Evolutionary conservation across 2,888 invertebrate species (phyloP).

Genomic region (Listrodromus nycthemerus): DNA sequence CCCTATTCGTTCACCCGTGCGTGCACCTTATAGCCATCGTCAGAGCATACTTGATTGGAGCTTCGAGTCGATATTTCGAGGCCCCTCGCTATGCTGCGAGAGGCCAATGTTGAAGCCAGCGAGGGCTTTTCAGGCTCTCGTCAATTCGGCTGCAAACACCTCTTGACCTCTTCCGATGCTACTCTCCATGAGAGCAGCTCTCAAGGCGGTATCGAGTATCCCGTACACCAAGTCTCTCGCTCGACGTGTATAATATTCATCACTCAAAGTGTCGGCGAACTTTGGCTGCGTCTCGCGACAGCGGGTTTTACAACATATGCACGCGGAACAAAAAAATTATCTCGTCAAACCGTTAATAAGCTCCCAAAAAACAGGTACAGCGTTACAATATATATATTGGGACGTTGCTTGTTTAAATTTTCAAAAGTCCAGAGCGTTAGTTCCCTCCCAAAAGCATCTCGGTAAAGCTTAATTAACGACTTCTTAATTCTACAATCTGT

Average conservation of each 20-base stretch:
- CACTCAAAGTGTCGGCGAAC: slow-evolving; percentile 39
- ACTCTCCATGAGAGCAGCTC: slow-evolving; percentile 27
- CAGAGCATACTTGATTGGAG: slow-evolving; percentile 43
- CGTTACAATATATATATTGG: no score
- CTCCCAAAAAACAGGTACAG: no score
- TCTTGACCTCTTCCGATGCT: slow-evolving; percentile 59
- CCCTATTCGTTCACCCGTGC: no score
- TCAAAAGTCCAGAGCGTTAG: no score
- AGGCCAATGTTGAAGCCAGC: neutral
- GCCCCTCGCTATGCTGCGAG: neutral
- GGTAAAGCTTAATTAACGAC: no score
- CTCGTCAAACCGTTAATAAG: no score
- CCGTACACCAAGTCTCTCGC: neutral
- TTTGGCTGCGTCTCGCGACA: slow-evolving; percentile 12
- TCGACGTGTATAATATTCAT: slow-evolving; percentile 5
- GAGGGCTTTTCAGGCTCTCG: slow-evolving; percentile 20
- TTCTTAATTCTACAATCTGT: no score
- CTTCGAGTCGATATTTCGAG: slow-evolving; percentile 37
- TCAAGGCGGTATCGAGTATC: slow-evolving; percentile 42
- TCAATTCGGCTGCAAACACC: slow-evolving; percentile 44
- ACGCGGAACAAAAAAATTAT: no score
- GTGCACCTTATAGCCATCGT: slow-evolving; percentile 8
- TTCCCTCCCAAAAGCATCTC: no score
- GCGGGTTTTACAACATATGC: neutral
- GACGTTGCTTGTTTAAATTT: no score